Evolutionary conservation across 1,140 invertebrate genomes (phyloP).

Genomic region (Cyrtorhinus lividipennis): DNA sequence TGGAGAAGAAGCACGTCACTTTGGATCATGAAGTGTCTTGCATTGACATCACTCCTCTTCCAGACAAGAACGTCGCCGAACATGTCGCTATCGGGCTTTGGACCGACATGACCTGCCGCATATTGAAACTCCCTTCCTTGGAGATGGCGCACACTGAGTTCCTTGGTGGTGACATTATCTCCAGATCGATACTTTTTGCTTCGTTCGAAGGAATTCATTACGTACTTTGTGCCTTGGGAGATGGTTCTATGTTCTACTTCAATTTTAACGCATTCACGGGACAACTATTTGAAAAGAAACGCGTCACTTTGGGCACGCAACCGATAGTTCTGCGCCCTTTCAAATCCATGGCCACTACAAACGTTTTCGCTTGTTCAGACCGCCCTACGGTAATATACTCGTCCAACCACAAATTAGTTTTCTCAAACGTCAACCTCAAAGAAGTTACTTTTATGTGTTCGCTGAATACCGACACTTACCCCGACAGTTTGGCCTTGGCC

Average conservation of each 20-base stretch:
- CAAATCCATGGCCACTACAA: constrained; percentile 78
- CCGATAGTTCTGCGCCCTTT: constrained; percentile 89
- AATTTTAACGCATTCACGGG: constrained; percentile 58
- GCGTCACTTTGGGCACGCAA: constrained; percentile 87
- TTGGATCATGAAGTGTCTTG: constrained; percentile 93
- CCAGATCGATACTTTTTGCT: constrained; percentile 85
- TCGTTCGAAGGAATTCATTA: constrained; percentile 78
- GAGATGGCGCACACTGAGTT: constrained; percentile 69
- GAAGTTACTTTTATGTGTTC: constrained; percentile 99
- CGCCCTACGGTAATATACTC: constrained; percentile 97
- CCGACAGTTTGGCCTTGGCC: constrained; percentile 83
- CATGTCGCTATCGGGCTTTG: constrained; percentile 88
- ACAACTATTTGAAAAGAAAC: constrained; percentile 64
- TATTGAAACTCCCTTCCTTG: constrained; percentile 64
- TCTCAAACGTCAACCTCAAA: constrained; percentile 97
- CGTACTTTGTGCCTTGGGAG: constrained; percentile 82
- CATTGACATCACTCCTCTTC: constrained; percentile 77
- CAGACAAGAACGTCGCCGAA: constrained; percentile 37
- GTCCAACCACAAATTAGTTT: constrained; percentile 96
- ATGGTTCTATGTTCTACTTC: constrained; percentile 97
- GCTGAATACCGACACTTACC: constrained; percentile 84
- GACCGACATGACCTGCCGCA: constrained; percentile 89
- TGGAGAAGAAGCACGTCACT: constrained; percentile 46
- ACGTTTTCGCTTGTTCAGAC: constrained; percentile 98
- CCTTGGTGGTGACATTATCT: constrained; percentile 88